phyloP scores from a whole-genome alignment of 2,888 invertebrate species.

The Drosophila nr. perissopoda region DNA sequence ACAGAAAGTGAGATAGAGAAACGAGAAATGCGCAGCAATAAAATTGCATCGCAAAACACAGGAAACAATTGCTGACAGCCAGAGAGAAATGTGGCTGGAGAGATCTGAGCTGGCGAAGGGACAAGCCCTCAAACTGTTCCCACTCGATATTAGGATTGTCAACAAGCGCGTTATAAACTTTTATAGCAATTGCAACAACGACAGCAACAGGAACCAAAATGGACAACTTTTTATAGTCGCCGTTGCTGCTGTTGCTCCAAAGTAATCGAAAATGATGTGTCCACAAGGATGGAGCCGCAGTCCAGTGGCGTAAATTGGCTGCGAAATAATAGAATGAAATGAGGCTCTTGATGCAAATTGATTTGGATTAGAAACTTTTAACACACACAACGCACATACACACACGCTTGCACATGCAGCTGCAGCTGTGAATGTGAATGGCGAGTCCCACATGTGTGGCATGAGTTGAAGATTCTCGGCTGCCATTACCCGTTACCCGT shows the following conservation, averaged over 20 bases:
- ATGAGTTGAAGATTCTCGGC: constrained; percentile 37
- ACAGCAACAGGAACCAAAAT: constrained; percentile 32
- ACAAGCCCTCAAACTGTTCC: constrained; percentile 31
- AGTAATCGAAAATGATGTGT: constrained; percentile 82
- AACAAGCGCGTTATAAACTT: constrained; percentile 83
- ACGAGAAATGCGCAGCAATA: constrained; percentile 49
- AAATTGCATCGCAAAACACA: constrained; percentile 63
- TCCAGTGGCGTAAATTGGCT: constrained; percentile 75
- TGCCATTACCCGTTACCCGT: constrained; percentile 36
- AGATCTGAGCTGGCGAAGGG: constrained; percentile 8
- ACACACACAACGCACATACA: constrained; percentile 42
- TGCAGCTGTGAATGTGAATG: constrained; percentile 2
- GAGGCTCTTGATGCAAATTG: constrained; percentile 84
- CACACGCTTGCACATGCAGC: constrained; percentile 13
- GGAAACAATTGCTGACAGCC: constrained; percentile 76
- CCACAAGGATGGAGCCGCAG: constrained; percentile 61
- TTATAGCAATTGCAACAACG: constrained; percentile 75
- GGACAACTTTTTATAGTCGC: constrained; percentile 59
- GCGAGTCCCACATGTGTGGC: constrained; percentile 42
- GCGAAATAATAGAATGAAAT: constrained; percentile 83
- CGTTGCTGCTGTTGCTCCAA: constrained; percentile 21
- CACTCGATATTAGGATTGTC: constrained; percentile 77
- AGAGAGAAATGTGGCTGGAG: constrained; percentile 5
- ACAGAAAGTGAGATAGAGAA: constrained; percentile 16
- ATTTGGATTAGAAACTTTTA: constrained; percentile 83